These are phyloP conservation scores for Daubentonia madagascariensis DNA, from an alignment of 2,113 vertebrate species.

Conservation along the genomic window DNA sequence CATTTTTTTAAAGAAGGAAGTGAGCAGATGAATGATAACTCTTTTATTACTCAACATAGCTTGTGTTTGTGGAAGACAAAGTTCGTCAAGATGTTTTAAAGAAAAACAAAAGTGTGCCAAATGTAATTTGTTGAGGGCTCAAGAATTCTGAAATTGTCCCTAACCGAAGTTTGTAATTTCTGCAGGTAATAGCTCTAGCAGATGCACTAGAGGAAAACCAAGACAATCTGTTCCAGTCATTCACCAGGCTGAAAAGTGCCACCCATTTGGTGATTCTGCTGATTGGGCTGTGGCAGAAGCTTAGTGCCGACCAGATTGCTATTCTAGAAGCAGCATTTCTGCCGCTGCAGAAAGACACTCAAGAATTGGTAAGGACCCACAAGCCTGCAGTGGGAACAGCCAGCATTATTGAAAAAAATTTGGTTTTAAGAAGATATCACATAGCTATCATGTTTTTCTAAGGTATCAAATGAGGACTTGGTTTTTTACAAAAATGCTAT, in stretches of 20 bases:
- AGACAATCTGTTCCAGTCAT: slow-evolving; percentile 87
- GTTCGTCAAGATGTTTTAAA: slow-evolving; percentile 72
- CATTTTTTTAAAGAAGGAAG: slow-evolving; percentile 53
- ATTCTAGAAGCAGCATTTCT: slow-evolving; percentile 94
- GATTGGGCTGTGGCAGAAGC: slow-evolving; percentile 92
- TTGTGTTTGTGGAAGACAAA: slow-evolving; percentile 76
- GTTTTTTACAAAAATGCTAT: not conserved
- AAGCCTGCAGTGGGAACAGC: not conserved
- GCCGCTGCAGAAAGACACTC: slow-evolving; percentile 90
- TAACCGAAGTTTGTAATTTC: slow-evolving; percentile 75
- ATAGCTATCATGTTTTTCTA: slow-evolving; percentile 3
- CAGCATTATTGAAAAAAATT: not conserved
- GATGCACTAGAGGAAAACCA: slow-evolving; percentile 93
- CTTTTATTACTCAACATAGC: slow-evolving; percentile 55
- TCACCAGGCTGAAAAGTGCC: slow-evolving; percentile 89
- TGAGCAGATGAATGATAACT: slow-evolving; percentile 67
- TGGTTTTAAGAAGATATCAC: not conserved
- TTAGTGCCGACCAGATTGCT: slow-evolving; percentile 87
- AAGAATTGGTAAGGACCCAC: slow-evolving; percentile 89
- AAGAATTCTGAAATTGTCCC: slow-evolving; percentile 58
- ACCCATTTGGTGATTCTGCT: slow-evolving; percentile 92
- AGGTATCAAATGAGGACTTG: not conserved
- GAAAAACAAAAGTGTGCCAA: slow-evolving; percentile 71
- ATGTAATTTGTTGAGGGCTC: slow-evolving; percentile 63
- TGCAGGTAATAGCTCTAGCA: slow-evolving; percentile 93